A percentile compares a stretch with the other conserved stretches of the same genome.
Conservation (phyloP, 92 coral and sea anemone species). For the Zoanthus gigantus region DNA sequence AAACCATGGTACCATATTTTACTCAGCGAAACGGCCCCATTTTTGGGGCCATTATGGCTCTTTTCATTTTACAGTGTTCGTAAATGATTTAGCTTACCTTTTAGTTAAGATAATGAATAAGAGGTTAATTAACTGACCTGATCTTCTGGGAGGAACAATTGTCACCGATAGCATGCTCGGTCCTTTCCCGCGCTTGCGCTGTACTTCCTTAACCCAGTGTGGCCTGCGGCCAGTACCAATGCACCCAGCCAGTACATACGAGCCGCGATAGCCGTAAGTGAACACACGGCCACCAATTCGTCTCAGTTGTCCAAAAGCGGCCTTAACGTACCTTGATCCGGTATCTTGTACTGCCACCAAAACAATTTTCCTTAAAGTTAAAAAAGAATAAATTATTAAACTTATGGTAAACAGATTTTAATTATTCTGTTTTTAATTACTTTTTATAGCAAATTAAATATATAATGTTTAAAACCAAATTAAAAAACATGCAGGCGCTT, state of each 20-base stretch:
- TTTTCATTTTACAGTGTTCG: no score
- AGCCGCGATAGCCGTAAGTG: slow-evolving; percentile 28
- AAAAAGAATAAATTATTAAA: no score
- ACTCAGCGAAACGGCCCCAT: no score
- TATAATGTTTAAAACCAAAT: no score
- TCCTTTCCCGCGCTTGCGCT: slow-evolving; percentile 24
- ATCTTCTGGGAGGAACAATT: slow-evolving; percentile 2
- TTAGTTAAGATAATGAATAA: not conserved
- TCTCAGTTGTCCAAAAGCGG: slow-evolving; percentile 16
- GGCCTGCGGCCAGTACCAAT: slow-evolving; percentile 38
- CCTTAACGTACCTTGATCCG: not conserved
- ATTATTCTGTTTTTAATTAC: no score
- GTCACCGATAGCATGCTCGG: not conserved
- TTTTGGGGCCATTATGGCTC: no score
- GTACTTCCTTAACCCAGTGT: slow-evolving; percentile 14
- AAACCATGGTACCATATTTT: no score
- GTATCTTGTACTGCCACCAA: slow-evolving; percentile 34
- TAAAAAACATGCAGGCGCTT: no score
- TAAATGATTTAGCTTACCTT: no score
- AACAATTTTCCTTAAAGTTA: slow-evolving; percentile 23
- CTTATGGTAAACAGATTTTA: no score
- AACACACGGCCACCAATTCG: slow-evolving; percentile 42
- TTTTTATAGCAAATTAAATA: no score
- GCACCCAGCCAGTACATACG: slow-evolving; percentile 37
- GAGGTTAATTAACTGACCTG: not conserved